Base-by-base conservation (phyloP, 30 jellyfish, hydroid and myxozoan genomes). In the Hydractinia symbiolongicarpus region DNA sequence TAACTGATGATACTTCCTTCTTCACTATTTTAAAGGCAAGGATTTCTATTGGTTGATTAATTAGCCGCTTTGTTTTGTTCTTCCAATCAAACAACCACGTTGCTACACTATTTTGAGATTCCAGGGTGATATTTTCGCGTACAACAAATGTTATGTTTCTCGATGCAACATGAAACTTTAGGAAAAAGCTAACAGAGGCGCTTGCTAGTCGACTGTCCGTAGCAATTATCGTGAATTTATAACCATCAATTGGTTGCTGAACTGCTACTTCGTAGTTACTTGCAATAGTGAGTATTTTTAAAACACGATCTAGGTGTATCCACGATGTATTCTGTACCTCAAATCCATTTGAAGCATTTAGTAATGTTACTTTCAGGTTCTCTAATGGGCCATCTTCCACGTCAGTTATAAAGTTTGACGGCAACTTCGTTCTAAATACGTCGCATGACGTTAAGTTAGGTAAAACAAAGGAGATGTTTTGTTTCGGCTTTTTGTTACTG, bases 171-270 rank as follows among this genome's bases (percentile, higher is more conserved):
- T 79, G 20, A 16, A 79, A 16, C 9, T 67, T 9, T 6, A 79
- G 17, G 1, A 52, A 30, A 49, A 79, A 66, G 16, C 6, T 51
- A 9, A 79, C 30, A 13, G n/a, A 10, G 21, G 44, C 52, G 40
- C 49, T 62, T 4, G 83, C 81, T 19, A 49, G 51, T 13, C 87
- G 82, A 79, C 87, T 79, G 64, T 79, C 87, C 54, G 50, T 54
- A 5, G 61, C 82, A 10, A 10, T 44, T 4, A 79, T 5, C 6
- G 67, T n/a, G 69, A 79, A 79, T 9, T 79, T 7, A 51, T 79
- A 79, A 4, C 87, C 87, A 20, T 79, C 44, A 20, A 10, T 21
- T 61, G 87, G 87, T 62, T 61, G 73, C n/a, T 53, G 30, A 10
- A 5, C 54, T 9, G 82, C 87, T 6, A 61, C 6, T 55, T 77